phyloP scores from a whole-genome alignment of 2,888 invertebrate genomes.

The Acronicta leporina region DNA sequence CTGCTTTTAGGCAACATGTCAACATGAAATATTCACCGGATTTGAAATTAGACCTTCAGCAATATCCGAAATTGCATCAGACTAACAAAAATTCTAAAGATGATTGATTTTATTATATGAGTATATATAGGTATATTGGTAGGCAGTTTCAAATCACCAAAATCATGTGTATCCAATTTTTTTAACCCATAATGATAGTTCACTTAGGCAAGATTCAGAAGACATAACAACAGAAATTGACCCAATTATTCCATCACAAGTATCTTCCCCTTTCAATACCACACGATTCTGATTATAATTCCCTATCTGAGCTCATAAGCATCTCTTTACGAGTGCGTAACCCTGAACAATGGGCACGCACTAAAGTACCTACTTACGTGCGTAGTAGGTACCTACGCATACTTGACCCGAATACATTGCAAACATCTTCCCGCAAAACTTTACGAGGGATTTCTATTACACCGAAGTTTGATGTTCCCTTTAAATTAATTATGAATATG shows the following conservation, averaged over 20 bases:
- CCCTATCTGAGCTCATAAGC: constrained; percentile 12
- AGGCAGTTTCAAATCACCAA: too few relatives aligned
- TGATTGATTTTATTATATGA: too few relatives aligned
- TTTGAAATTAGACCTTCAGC: too few relatives aligned
- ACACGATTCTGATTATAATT: constrained; percentile 35
- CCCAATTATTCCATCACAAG: constrained; percentile 13
- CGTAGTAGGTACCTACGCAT: constrained; percentile 57
- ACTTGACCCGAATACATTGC: constrained; percentile 80
- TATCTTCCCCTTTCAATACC: constrained; percentile 21
- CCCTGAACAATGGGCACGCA: constrained; percentile 41
- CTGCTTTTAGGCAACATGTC: too few relatives aligned
- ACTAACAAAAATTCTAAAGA: too few relatives aligned
- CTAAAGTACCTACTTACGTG: constrained; percentile 32
- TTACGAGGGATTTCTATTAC: constrained; percentile 53
- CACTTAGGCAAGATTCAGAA: neutral
- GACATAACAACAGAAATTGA: neutral
- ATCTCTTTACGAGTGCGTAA: constrained; percentile 25
- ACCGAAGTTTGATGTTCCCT: constrained; percentile 46
- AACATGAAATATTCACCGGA: too few relatives aligned
- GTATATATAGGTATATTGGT: too few relatives aligned
- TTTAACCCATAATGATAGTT: too few relatives aligned
- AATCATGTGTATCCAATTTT: too few relatives aligned
- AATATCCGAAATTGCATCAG: too few relatives aligned
- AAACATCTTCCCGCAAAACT: constrained; percentile 69
- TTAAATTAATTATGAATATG: too few relatives aligned